phyloP scores from a whole-genome alignment of 2,888 invertebrate genomes.

The Altica lythri region DNA sequence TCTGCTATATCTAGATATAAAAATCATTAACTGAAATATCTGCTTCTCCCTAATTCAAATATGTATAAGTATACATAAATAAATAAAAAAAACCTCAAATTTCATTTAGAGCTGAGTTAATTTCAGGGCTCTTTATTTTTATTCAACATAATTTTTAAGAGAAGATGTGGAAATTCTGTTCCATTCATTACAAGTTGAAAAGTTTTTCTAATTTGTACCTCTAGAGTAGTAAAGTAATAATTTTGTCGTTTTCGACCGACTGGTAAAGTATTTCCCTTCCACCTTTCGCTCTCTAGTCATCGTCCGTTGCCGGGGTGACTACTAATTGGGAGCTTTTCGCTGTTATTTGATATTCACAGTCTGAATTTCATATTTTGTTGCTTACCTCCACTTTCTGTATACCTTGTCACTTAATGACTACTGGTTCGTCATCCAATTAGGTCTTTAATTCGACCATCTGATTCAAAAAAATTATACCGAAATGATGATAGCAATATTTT shows the following conservation, averaged over 20 bases:
- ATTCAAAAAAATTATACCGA: too few relatives aligned
- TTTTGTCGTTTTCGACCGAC: slow-evolving; percentile 27
- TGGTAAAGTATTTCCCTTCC: slow-evolving; percentile 22
- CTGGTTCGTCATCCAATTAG: slow-evolving; percentile 14
- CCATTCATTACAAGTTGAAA: slow-evolving; percentile 22
- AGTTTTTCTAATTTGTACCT: slow-evolving; percentile 26
- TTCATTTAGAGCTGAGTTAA: too few relatives aligned
- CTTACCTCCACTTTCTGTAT: slow-evolving; percentile 16
- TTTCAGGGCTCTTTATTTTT: too few relatives aligned
- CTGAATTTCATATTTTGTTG: slow-evolving; percentile 33
- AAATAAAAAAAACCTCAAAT: too few relatives aligned
- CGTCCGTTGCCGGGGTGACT: slow-evolving; percentile 34
- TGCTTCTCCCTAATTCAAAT: too few relatives aligned
- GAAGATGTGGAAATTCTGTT: too few relatives aligned
- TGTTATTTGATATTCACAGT: slow-evolving; percentile 34
- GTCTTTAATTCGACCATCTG: too few relatives aligned
- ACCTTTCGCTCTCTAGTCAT: slow-evolving; percentile 30
- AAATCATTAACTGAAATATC: too few relatives aligned
- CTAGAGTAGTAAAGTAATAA: slow-evolving; percentile 29
- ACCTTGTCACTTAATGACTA: slow-evolving; percentile 24
- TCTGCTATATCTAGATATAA: too few relatives aligned
- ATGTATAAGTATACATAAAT: too few relatives aligned
- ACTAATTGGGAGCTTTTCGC: slow-evolving; percentile 37
- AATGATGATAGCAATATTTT: too few relatives aligned
- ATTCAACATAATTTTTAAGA: too few relatives aligned